Evolutionary conservation across 2,888 invertebrate species (phyloP), one percentile per base, ranked within the genome.

Genomic region (Dynastes hyllus): DNA sequence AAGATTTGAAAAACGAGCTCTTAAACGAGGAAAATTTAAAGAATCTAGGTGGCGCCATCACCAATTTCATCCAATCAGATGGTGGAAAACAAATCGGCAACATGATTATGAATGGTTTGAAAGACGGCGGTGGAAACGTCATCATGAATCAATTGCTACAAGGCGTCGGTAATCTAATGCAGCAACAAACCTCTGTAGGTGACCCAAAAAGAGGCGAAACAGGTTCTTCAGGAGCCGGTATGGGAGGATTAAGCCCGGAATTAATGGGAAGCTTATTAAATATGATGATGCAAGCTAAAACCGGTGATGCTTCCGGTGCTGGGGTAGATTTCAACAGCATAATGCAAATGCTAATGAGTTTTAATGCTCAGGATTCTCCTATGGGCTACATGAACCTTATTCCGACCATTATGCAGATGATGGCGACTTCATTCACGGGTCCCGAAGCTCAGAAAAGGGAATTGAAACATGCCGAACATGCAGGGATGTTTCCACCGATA

Each of bases 401-500:
- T 88, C 92, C 88, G 86, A 93, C 90, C 88, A 91, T 89, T 86
- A 91, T 90, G 88, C 92, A 85, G 87, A 91, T 86, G 87, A 92
- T 89, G 86, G 92, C 86, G 85, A 90, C 40, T 86, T 66, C 76
- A 9, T 73, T 80, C 13, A 70, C 80, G 16, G 92, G 92, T 6
- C 91, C 92, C 8, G 93, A 93, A 82, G 92, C 93, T 0, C 88
- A 91, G 73, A 91, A 91, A 80, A 90, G 92, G 0, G 91, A 92
- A 50, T 91, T 92, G 27, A 91, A 91, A 0, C 94, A 95, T 84
- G 93, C 93, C 76, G 93, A 92, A 61, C 95, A 95, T 83, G 92
- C 94, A 0, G 92, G 93, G 87, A 92, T 93, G 83, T 88, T 96
- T 81, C 95, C 95, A 0, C 95, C 94, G 79, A 85, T 94, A 87